A percentile compares a stretch with the other conserved stretches of the same genome.
Conservation (phyloP, 2,113 vertebrate genomes). For the Apteryx owenii region DNA sequence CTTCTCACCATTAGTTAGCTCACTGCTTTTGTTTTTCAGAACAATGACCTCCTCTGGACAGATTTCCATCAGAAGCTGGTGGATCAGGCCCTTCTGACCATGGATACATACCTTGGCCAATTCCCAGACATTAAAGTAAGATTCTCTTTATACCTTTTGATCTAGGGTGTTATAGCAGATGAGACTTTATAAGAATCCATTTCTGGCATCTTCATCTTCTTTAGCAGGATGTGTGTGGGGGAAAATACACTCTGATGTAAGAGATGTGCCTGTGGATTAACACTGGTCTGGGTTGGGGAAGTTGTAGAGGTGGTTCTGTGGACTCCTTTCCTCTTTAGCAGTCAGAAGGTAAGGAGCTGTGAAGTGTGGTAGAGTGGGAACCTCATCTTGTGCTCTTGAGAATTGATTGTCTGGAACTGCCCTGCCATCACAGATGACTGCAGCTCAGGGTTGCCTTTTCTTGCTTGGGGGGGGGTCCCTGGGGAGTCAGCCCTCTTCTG, state of each 20-base stretch:
- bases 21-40: constrained; percentile 76
- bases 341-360: neutral
- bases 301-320: neutral
- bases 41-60: constrained; percentile 94
- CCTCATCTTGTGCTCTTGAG: neutral
- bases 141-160: neutral
- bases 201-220: neutral
- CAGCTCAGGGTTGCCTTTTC: neutral
- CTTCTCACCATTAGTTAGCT: neutral
- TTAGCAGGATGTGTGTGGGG: neutral
- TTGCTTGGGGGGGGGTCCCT: no score
- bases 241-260: neutral
- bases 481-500: neutral
- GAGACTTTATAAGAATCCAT: neutral
- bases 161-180: neutral
- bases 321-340: neutral
- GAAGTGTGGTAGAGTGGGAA: neutral
- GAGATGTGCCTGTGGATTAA: neutral
- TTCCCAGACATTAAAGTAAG: constrained; percentile 98
- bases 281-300: neutral
- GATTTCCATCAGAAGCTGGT: constrained; percentile 99
- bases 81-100: constrained; percentile 95
- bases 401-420: neutral
- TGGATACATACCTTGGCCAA: constrained; percentile 98
- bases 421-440: neutral